A percentile compares a stretch with the other conserved stretches of the same genome.
Evolutionary conservation across 1,140 invertebrate species (phyloP).

Genomic region (Theocolax elegans): DNA sequence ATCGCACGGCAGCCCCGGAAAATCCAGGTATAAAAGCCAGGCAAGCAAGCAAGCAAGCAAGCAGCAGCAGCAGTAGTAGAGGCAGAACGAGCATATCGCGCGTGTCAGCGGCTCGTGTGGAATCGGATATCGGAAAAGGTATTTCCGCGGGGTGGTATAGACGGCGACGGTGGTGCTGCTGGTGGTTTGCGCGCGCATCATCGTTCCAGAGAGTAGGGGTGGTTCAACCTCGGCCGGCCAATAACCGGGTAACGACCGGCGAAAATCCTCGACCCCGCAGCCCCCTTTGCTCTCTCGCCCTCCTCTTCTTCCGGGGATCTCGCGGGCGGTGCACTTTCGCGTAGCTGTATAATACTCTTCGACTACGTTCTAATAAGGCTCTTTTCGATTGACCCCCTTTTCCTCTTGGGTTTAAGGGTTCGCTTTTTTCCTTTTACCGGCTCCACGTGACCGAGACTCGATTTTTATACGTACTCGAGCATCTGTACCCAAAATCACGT

Average conservation of each 20-base stretch:
- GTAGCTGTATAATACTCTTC: no score
- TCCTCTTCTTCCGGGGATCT: not conserved
- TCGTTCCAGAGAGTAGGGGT: not conserved
- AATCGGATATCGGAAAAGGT: slow-evolving; percentile 25
- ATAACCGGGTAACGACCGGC: slow-evolving; percentile 34
- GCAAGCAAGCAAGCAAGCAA: no score
- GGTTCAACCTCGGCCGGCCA: slow-evolving; percentile 15
- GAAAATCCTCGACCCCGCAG: slow-evolving; percentile 12
- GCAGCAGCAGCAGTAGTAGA: no score
- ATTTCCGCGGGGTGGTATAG: slow-evolving; percentile 12
- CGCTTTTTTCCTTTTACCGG: no score
- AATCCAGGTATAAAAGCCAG: slow-evolving; percentile 1
- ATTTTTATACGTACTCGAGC: no score
- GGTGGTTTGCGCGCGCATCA: not conserved
- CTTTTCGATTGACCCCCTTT: slow-evolving; percentile 15
- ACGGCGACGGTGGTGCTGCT: no score
- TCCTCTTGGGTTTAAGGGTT: no score
- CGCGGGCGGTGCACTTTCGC: slow-evolving; percentile 10
- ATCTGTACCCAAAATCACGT: no score
- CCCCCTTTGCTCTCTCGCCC: not conserved
- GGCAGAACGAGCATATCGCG: no score
- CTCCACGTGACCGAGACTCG: no score
- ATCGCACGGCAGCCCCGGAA: no score
- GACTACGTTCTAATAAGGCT: not conserved
- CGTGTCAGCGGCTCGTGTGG: no score